Base-by-base conservation (phyloP, 2,113 vertebrate genomes). In the Tetrax tetrax region DNA sequence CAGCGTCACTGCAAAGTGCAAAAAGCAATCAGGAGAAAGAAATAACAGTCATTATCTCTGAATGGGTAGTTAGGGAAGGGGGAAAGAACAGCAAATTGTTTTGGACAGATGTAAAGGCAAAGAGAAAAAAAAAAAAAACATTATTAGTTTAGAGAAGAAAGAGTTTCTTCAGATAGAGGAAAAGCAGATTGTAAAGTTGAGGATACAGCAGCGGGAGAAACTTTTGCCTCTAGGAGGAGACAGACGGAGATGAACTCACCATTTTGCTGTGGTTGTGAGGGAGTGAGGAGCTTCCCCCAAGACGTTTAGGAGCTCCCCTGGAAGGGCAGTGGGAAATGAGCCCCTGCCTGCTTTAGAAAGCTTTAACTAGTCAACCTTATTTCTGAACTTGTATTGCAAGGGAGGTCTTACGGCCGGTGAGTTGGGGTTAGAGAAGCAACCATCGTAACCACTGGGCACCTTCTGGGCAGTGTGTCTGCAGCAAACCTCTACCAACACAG, bases 401-500 rank as follows among this genome's bases (percentile, higher is more conserved):
- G 33, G 37, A 72, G 45, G 14, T 29, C 11, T 51, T 47, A 41
- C 0, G 4, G 48, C 35, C 48, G 25, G 3, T 5, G 28, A 53
- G 27, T 10, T 84, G 54, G n/a, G 75, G 38, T 41, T 48, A 45
- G 29, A 69, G 50, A 87, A 64, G 16, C 48, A 63, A 29, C 45
- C 1, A 0, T 7, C 23, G 57, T 31, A 24, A 47, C 41, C 14
- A 50, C 27, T 10, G 1, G 35, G 21, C 41, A 50, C 57, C 38
- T 69, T 63, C 57, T 31, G 23, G 37, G 65, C 48, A 72, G 54
- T 5, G 28, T 21, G 25, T 28, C 48, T 72, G 48, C 71, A 41
- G 65, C 2, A 1, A 56, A 9, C 10, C 41, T 37, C 48, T 41
- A 38, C 43, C 2, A 0, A n/a, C 38, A 29, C 5, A 29, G 65